A percentile compares a stretch with the other conserved stretches of the same genome.
Evolutionary conservation across 2,888 invertebrate genomes (phyloP).

Genomic region (Conops quadrifasciatus): DNA sequence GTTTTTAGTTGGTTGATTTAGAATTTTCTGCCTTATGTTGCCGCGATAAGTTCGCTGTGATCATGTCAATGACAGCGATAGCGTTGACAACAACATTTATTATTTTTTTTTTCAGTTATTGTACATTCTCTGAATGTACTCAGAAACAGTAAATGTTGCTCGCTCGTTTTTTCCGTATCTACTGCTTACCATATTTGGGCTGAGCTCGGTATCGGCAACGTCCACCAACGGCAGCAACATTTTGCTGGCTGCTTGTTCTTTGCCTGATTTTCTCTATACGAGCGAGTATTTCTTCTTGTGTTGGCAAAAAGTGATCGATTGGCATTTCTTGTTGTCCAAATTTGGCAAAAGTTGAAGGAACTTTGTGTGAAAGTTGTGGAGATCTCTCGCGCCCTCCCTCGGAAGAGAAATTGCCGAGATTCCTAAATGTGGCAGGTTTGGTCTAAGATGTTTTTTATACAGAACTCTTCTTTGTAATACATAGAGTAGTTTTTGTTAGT

Average conservation of each 20-base stretch:
- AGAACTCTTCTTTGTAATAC: too few relatives aligned
- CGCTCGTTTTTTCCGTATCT: neutral
- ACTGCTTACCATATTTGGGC: neutral
- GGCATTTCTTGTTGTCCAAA: conserved; percentile 26
- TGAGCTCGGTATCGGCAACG: neutral
- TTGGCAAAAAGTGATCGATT: conserved; percentile 24
- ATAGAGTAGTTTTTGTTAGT: too few relatives aligned
- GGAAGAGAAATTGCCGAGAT: too few relatives aligned
- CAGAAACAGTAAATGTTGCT: neutral
- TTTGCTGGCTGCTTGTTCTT: neutral
- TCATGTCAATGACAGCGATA: conserved; percentile 7
- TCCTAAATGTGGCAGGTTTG: too few relatives aligned
- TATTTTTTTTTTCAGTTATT: neutral
- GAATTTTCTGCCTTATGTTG: neutral
- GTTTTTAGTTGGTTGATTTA: conserved; percentile 8
- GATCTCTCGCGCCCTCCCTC: too few relatives aligned
- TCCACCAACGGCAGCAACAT: neutral
- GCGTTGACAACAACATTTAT: neutral
- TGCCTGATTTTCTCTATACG: neutral
- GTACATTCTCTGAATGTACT: neutral
- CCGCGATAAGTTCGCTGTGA: conserved; percentile 1
- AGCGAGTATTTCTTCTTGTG: neutral
- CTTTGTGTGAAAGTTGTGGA: conserved; percentile 30
- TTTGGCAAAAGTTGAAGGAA: conserved; percentile 30
- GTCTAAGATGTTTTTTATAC: too few relatives aligned